Base-by-base conservation (phyloP, 2,888 invertebrate species). In the Sphaerolaimus hirsutus region DNA sequence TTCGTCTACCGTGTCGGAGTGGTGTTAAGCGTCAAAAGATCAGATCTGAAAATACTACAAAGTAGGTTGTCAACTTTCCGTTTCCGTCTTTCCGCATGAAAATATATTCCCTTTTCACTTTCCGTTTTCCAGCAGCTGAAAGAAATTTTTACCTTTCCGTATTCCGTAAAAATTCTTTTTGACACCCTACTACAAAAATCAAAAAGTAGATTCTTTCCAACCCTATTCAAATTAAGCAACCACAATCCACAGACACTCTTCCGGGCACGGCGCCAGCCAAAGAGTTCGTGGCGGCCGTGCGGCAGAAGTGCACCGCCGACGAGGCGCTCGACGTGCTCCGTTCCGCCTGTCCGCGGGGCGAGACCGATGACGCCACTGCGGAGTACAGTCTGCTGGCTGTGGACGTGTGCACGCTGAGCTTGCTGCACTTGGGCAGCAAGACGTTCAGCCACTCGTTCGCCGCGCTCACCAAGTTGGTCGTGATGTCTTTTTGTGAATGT, bases 371-470 rank as follows among this genome's bases (percentile, higher is more conserved):
- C 56, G 58, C 4, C 73, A 77, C 2, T 81, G 43, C 51, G 51
- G n/a, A 41, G 56, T 58, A 5, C 73, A 77, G 2, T 81, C 86
- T 87, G 69, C 86, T 91, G 42, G 89, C 91, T 62, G 83, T 91
- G 0, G 41, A 48, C 17, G 32, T 47, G 46, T 43, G 45, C 43
- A 43, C 54, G 40, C 10, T 35, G 62, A 86, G 86, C 0, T 65
- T 97, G 44, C 72, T 97, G 4, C 81, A 84, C 64, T 71, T 91
- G 48, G 93, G 89, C 32, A 81, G 81, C 44, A 97, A 93, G 68
- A 89, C 91, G 56, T 87, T 93, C 64, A 89, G 89, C 49, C 97
- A 97, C 63, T 84, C 87, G 56, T 91, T 93, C 66, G 87, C 93
- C 5, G 93, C 89, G n/a, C 81, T 97, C 53, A 84, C 87, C 38